A percentile compares a stretch with the other conserved stretches of the same genome.
These are phyloP conservation scores for Sebastes steindachneri DNA, from an alignment of 2,797 vertebrate species.

Conservation along the genomic window DNA sequence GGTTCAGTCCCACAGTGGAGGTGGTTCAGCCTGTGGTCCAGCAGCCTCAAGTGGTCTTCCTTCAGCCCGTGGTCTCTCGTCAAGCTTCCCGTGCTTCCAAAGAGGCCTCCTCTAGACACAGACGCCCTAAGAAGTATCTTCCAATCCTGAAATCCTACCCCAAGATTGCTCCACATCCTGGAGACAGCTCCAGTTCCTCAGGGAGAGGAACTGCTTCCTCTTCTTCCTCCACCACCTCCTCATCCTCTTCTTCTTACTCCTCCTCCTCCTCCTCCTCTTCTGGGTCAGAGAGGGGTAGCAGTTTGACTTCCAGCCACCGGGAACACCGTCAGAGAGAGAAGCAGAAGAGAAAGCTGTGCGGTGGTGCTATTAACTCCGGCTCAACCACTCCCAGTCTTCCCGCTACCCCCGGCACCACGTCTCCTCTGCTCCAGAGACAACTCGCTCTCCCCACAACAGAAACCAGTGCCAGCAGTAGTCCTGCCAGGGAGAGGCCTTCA, in stretches of 20 bases:
- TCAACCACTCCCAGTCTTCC: constrained; percentile 50
- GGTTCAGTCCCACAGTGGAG: constrained; percentile 80
- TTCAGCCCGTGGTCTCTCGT: constrained; percentile 74
- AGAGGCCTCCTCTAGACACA: constrained; percentile 79
- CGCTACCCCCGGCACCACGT: constrained; percentile 12
- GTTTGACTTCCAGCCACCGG: constrained; percentile 48
- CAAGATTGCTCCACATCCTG: constrained; percentile 92
- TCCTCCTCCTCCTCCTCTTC: constrained; percentile 42
- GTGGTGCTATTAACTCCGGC: constrained; percentile 19
- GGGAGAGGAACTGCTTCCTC: constrained; percentile 71
- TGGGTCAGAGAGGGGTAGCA: constrained; percentile 55
- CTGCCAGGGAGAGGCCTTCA: constrained; percentile 42
- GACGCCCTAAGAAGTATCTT: constrained; percentile 87
- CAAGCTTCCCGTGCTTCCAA: constrained; percentile 67
- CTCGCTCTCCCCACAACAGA: constrained; percentile 41
- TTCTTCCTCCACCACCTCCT: constrained; percentile 31
- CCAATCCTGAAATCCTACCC: constrained; percentile 92
- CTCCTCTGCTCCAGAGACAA: constrained; percentile 51
- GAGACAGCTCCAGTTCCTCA: constrained; percentile 78
- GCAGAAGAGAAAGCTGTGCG: constrained; percentile 36
- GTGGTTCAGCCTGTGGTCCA: constrained; percentile 79
- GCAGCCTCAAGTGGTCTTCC: constrained; percentile 87
- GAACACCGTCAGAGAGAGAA: constrained; percentile 64
- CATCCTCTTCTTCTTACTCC: neutral
- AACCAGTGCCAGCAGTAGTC: constrained; percentile 19